Evolutionary conservation across 2,797 vertebrate species (phyloP).

Genomic region (Enoplosus armatus): DNA sequence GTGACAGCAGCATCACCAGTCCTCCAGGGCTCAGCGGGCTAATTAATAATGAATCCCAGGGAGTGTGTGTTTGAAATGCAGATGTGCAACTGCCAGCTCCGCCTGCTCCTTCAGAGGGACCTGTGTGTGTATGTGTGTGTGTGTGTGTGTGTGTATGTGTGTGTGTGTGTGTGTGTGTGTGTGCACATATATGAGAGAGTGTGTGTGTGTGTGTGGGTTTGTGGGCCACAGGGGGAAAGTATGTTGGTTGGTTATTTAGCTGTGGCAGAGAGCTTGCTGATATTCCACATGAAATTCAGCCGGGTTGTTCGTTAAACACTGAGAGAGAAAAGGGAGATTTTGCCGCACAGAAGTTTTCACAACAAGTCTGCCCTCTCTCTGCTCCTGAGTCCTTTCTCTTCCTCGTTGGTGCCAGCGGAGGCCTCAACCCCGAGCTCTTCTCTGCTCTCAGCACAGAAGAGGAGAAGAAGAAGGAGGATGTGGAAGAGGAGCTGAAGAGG

Average conservation of each 20-base stretch:
- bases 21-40: conserved; percentile 97
- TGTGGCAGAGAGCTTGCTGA: conserved; percentile 55
- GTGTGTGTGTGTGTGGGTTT: not conserved
- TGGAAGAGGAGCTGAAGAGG: conserved; percentile 65
- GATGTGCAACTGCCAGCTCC: conserved; percentile 97
- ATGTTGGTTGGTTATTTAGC: conserved; percentile 67
- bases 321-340: conserved; percentile 12
- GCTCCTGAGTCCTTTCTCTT: conserved; percentile 18
- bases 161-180: conserved; percentile 1
- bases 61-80: conserved; percentile 98
- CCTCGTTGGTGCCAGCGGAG: conserved; percentile 38
- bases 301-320: conserved; percentile 35
- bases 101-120: conserved; percentile 92
- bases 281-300: conserved; percentile 45
- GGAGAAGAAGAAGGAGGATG: conserved; percentile 44
- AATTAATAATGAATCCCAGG: conserved; percentile 99
- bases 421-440: conserved; percentile 51
- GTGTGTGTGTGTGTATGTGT: conserved; percentile 21
- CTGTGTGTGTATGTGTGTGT: conserved; percentile 41
- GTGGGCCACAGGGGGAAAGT: conserved; percentile 54
- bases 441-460: conserved; percentile 51
- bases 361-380: conserved; percentile 16
- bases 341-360: conserved; percentile 24
- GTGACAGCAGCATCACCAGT: conserved; percentile 88
- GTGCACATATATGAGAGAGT: no score